phyloP scores from a whole-genome alignment of 2,888 invertebrate genomes.

The Drosophila colorata region DNA sequence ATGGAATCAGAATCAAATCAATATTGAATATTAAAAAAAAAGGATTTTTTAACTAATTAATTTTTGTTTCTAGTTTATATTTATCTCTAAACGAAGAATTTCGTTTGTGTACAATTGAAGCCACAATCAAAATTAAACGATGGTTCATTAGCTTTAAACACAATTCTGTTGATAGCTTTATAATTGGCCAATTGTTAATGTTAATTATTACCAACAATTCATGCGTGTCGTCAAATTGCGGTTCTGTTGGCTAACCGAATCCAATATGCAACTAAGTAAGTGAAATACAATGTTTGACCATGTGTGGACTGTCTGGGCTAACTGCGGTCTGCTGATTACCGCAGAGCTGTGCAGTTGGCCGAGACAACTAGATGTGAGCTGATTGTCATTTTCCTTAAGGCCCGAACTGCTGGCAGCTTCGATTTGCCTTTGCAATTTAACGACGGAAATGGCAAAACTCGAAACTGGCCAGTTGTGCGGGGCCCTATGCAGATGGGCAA shows the following conservation, averaged over 20 bases:
- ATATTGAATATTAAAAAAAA: too few species aligned
- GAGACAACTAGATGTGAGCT: constrained; percentile 3
- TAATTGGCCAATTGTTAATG: constrained; percentile 1
- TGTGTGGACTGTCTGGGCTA: not conserved
- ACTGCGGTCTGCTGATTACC: not conserved
- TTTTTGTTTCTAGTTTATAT: too few species aligned
- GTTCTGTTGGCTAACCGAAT: constrained; percentile 10
- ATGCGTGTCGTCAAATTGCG: not conserved
- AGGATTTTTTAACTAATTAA: too few species aligned
- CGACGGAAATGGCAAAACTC: constrained; percentile 34
- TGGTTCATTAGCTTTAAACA: not conserved
- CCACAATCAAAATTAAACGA: too few species aligned
- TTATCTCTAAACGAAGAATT: too few species aligned
- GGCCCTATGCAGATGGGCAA: constrained; percentile 2
- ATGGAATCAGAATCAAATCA: too few species aligned
- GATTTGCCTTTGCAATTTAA: constrained; percentile 24
- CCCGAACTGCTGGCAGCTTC: constrained; percentile 8
- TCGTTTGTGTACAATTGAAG: too few species aligned
- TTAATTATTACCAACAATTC: constrained; percentile 1
- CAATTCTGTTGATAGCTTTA: not conserved
- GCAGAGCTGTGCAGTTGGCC: not conserved
- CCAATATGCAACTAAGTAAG: constrained; percentile 21
- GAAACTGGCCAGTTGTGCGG: not conserved
- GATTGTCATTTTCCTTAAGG: constrained; percentile 31
- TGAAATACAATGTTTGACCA: constrained; percentile 3